Percentiles rank a stretch among this genome's conserved stretches.
Conservation (phyloP, 2,888 invertebrate species). For the Spatulosminthurus flaviceps region DNA sequence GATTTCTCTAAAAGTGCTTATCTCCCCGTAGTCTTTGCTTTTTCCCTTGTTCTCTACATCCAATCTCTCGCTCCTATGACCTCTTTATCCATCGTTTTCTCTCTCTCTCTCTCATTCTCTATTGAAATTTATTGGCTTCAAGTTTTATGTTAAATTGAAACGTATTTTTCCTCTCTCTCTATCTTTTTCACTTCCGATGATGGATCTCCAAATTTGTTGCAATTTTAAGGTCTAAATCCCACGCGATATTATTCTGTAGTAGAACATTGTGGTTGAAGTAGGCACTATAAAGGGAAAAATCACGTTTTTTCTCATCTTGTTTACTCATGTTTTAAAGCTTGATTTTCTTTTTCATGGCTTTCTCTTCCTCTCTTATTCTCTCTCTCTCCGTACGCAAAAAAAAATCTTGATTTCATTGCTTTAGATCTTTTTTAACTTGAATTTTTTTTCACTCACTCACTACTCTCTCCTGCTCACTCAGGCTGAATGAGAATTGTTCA, state of each 20-base stretch:
- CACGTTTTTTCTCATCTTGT: background rate
- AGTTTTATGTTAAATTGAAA: slow-evolving; percentile 12
- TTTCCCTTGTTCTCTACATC: background rate
- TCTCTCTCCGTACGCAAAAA: no score
- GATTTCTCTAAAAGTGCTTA: no score
- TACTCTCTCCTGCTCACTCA: no score
- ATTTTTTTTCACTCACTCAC: no score
- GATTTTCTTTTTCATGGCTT: no score
- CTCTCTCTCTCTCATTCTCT: background rate
- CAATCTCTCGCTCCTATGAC: background rate
- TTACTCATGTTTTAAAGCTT: no score
- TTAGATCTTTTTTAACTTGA: no score
- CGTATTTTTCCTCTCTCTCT: background rate
- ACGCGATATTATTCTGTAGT: background rate
- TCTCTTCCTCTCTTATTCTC: no score
- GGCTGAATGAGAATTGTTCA: no score
- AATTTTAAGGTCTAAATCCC: slow-evolving; percentile 33
- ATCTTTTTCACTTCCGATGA: background rate
- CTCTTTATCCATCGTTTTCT: background rate
- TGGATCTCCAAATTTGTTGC: slow-evolving; percentile 26
- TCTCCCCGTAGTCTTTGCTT: background rate
- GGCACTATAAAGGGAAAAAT: no score
- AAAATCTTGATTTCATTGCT: no score
- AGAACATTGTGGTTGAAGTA: slow-evolving; percentile 22
- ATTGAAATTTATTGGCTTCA: background rate